Percentiles rank a stretch among this genome's conserved stretches.
phyloP scores from a whole-genome alignment of 1,140 invertebrate species.

The Metaphire vulgaris region DNA sequence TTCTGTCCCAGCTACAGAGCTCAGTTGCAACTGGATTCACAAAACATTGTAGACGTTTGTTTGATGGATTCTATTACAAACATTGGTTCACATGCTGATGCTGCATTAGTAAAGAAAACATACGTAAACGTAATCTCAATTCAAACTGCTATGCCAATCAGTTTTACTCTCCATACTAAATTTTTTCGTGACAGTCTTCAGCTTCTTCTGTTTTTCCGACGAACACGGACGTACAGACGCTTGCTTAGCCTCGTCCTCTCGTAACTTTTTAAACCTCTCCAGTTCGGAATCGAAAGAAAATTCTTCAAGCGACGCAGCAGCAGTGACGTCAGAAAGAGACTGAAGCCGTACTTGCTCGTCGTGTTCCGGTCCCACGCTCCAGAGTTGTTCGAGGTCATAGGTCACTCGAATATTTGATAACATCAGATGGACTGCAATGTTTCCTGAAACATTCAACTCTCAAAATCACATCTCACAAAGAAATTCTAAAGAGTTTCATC shows the following conservation, averaged over 20 bases:
- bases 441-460: too few relatives aligned
- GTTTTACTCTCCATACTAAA: background rate
- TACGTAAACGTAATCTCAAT: too few relatives aligned
- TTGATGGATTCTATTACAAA: too few relatives aligned
- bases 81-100: too few relatives aligned
- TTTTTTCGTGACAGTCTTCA: background rate
- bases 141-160: too few relatives aligned
- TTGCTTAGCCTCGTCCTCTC: background rate
- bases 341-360: conserved; percentile 56
- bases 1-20: too few relatives aligned
- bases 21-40: too few relatives aligned
- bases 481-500: too few relatives aligned
- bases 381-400: conserved; percentile 84
- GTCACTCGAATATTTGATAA: conserved; percentile 60
- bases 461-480: too few relatives aligned
- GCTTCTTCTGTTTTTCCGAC: background rate
- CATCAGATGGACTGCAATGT: conserved; percentile 86
- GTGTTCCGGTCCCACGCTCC: conserved; percentile 74
- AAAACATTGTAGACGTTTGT: too few relatives aligned
- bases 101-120: too few relatives aligned
- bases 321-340: background rate
- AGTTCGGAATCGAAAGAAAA: conserved; percentile 16
- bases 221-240: background rate
- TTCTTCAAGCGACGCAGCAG: background rate
- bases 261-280: conserved; percentile 16